Conservation (phyloP, 2,888 invertebrate species). For the Latheticus oryzae region DNA sequence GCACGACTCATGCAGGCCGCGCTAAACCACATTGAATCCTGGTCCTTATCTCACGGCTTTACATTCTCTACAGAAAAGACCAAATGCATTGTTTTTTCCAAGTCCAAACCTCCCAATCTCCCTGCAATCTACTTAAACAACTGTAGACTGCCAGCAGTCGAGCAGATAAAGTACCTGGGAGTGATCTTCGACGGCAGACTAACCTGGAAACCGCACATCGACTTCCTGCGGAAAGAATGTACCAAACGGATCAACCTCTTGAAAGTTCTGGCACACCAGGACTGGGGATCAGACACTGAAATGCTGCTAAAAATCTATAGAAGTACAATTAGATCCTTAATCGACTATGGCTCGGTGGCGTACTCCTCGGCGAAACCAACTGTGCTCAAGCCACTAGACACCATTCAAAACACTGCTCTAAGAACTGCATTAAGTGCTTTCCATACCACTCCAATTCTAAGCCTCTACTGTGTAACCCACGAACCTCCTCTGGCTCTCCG, state of each 20-base stretch:
- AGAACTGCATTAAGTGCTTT: constrained; percentile 21
- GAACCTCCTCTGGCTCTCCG: constrained; percentile 1
- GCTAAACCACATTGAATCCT: not conserved
- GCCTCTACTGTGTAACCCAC: constrained; percentile 8
- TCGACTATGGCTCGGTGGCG: constrained; percentile 11
- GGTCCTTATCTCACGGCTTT: constrained; percentile 13
- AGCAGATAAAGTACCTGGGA: constrained; percentile 11
- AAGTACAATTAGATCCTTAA: constrained; percentile 2
- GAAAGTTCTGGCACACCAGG: constrained; percentile 24
- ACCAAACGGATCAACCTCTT: constrained; percentile 5
- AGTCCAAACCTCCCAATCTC: not conserved
- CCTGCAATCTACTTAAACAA: constrained; percentile 1
- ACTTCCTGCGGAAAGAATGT: constrained; percentile 9
- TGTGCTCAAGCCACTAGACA: constrained; percentile 1
- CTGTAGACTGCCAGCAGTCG: constrained; percentile 1
- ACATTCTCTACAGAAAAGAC: constrained; percentile 11
- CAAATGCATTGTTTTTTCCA: constrained; percentile 15
- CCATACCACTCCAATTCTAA: constrained; percentile 14
- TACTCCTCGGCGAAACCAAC: constrained; percentile 7
- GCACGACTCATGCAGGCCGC: not conserved
- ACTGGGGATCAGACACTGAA: constrained; percentile 16
- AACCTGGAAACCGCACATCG: constrained; percentile 23
- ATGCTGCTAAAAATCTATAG: constrained; percentile 13
- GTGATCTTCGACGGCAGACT: constrained; percentile 21
- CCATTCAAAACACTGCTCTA: constrained; percentile 12